Evolutionary conservation across 2,797 vertebrate species (phyloP), one percentile per base, ranked within the genome.

Genomic region (Carduelis carduelis): DNA sequence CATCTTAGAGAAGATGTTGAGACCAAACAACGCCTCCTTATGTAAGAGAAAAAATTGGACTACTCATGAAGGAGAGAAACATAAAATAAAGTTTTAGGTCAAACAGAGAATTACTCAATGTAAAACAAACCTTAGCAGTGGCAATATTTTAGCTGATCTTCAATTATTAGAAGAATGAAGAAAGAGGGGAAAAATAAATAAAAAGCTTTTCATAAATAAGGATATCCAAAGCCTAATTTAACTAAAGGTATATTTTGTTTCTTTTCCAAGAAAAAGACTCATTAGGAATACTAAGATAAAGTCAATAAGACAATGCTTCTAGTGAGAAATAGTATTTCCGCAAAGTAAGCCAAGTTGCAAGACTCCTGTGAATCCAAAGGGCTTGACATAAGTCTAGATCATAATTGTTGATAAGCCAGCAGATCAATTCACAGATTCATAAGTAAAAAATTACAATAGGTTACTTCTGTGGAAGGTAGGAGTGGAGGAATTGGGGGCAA

Each of bases 181-280:
- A 27, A 21, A 4, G 5, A 14, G 13, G 1, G 12, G 6, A 15
- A 22, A 34, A 13, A 5, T 8, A 3, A 3, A 39, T 39, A 11
- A 18, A 26, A 35, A 6, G 0, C 1, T 23, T 53, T 57, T 26
- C 4, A 50, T 72, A 65, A 64, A 56, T 27, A 52, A 56, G 10
- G 32, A 14, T 23, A n/a, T 55, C 30, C 32, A 47, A n/a, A 52
- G 7, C 9, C 1, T 30, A 69, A 14, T 32, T 35, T 69, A 83
- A 59, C 3, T 39, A 61, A 72, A 32, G 9, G 0, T 55, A 22
- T 23, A 18, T 50, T 55, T 83, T 47, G 1, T 24, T 87, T 44
- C 3, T 18, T 53, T 74, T 78, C 61, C 34, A 81, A 7, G 28
- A 74, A 43, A 34, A 6, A 14, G 7, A 27, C 9, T 69, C 6